Base-by-base conservation (phyloP, 2,113 vertebrate species). In the Lonchura striata region DNA sequence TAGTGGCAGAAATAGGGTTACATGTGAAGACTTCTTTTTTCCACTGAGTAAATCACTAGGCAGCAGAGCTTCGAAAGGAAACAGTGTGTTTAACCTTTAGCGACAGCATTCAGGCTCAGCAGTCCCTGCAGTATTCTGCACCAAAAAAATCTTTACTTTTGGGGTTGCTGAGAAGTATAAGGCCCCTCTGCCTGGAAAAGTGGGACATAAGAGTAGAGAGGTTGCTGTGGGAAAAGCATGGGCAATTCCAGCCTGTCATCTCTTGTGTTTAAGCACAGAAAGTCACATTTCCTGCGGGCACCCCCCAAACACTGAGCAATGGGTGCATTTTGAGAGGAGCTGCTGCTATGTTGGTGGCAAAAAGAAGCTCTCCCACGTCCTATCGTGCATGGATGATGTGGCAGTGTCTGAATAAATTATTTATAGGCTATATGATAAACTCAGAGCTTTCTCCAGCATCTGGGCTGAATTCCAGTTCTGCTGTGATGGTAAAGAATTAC, bases 371-470 rank as follows among this genome's bases (percentile, higher is more conserved):
- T 71, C 54, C 44, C 41, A 68, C 0, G 0, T 71, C 35, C 37
- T 68, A 1, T 56, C 79, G 79, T 28, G 31, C 21, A 54, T 1
- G 6, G 53, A 42, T 64, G 61, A 59, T 41, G 63, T 57, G 69
- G 8, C 52, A 90, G 24, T 41, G 57, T 70, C 74, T 88, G 53
- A 91, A 61, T 16, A 86, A 80, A 86, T 86, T 90, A 82, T 94
- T 91, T 88, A 77, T 64, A 83, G 92, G 6, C 23, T 59, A 9
- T 64, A 66, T n/a, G 76, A 84, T 76, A 90, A 92, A 91, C 14
- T 15, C 6, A 4, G 59, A 60, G 66, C 16, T 85, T 89, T 86
- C 69, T 89, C 39, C 59, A 86, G 75, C 15, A 41, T 27, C 64
- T 71, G 41, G 53, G 42, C 53, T 86, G 59, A 83, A 76, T 81